Conservation (phyloP, 23 tunicate genomes). For the Botrylloides violaceus region DNA sequence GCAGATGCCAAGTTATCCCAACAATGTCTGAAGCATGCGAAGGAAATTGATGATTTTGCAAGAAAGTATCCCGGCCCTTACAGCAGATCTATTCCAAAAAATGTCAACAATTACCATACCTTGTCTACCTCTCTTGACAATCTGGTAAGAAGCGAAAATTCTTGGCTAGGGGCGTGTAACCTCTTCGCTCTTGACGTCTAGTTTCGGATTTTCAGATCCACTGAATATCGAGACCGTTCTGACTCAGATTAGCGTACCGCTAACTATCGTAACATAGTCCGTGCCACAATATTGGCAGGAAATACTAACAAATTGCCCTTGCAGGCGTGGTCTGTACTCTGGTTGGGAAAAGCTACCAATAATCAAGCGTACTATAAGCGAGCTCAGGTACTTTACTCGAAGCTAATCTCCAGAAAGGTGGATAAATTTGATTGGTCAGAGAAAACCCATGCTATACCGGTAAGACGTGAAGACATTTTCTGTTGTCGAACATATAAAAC, state of each 20-base stretch:
- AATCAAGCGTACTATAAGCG: neutral
- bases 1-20: constrained; percentile 3
- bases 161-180: too few relatives aligned
- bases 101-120: constrained; percentile 4
- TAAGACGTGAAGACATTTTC: neutral
- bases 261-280: too few relatives aligned
- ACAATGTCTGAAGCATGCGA: constrained; percentile 11
- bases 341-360: constrained; percentile 15
- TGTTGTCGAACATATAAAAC: neutral
- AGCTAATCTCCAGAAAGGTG: neutral
- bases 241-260: too few relatives aligned
- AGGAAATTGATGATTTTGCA: constrained; percentile 8
- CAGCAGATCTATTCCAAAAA: neutral
- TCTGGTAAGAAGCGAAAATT: too few relatives aligned
- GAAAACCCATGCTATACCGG: constrained; percentile 12
- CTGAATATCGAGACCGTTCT: too few relatives aligned
- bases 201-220: too few relatives aligned
- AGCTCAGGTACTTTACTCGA: constrained; percentile 9
- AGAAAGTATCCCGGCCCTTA: constrained; percentile 20
- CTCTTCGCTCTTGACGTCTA: too few relatives aligned
- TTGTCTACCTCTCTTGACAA: neutral
- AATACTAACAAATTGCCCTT: too few relatives aligned
- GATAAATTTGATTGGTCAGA: constrained; percentile 15
- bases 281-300: too few relatives aligned
- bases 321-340: constrained; percentile 13